phyloP scores from a whole-genome alignment of 2,888 invertebrate genomes.

The Platerodrilus igneus region DNA sequence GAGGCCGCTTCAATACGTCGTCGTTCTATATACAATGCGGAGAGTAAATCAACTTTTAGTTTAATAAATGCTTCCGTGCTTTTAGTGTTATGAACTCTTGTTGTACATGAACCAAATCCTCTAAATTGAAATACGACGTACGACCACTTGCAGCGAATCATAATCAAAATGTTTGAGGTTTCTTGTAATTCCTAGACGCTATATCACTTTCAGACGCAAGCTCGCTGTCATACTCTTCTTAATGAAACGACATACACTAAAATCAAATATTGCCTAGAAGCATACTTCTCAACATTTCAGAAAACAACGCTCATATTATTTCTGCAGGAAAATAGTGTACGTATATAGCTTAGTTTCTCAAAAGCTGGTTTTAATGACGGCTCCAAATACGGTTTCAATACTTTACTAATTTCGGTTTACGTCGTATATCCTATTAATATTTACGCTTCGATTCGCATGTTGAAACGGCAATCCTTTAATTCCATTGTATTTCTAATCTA shows the following conservation, averaged over 20 bases:
- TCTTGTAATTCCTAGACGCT: constrained; percentile 22
- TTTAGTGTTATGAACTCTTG: constrained; percentile 20
- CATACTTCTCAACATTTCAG: too few relatives aligned
- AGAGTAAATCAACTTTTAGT: constrained; percentile 18
- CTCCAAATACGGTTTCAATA: constrained; percentile 18
- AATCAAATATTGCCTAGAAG: constrained; percentile 26
- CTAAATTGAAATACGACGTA: constrained; percentile 21
- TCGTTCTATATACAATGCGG: too few relatives aligned
- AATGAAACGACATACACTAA: constrained; percentile 30
- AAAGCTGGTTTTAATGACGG: too few relatives aligned
- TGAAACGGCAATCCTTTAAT: constrained; percentile 27
- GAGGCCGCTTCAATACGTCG: too few relatives aligned
- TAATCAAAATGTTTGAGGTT: constrained; percentile 21
- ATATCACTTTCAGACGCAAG: constrained; percentile 27
- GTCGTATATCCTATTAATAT: constrained; percentile 28
- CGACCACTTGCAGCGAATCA: constrained; percentile 23
- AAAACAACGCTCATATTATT: too few relatives aligned
- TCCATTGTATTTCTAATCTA: constrained; percentile 25
- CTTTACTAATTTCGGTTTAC: constrained; percentile 23
- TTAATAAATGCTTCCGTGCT: constrained; percentile 22
- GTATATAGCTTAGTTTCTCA: too few relatives aligned
- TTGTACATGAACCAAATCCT: constrained; percentile 18
- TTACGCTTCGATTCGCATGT: constrained; percentile 27
- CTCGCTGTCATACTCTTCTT: constrained; percentile 30
- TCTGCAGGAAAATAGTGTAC: too few relatives aligned